Evolutionary conservation across 2,797 vertebrate species (phyloP), one percentile per base, ranked within the genome.

Genomic region (Cryptoprocta ferox): DNA sequence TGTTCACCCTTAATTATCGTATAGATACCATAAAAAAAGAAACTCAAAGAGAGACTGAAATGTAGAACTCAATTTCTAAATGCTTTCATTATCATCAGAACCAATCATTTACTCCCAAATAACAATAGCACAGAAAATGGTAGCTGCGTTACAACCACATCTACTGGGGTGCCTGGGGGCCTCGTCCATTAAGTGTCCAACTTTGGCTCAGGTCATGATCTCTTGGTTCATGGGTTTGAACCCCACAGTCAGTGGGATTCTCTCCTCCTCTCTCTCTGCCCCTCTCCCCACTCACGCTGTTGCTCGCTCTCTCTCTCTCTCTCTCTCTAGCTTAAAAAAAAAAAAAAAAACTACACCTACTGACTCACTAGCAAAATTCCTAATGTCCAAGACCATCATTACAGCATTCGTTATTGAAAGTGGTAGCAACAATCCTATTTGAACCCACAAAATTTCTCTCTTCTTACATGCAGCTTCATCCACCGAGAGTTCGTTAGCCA

Each of bases 401-500:
- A 71, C 0, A 81, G 82, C 5, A 2, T 21, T 37, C 68, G 26
- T 75, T 70, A 80, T 2, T 39, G 11, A 66, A 80, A 85, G 32
- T 3, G 35, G 24, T 10, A 26, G 24, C 73, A 63, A n/a, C 32
- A 37, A 63, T 30, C 37, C 73, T 35, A 61, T 3, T 0, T 28
- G 73, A 95, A 76, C 32, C 68, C 61, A 83, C 32, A 14, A 73
- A 94, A 16, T 11, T 6, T 32, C 3, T 50, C 93, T 95, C 83
- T 90, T 10, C 99, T 99, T 98, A 99, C 99, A 91, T 97, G 99
- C 99, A 6, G 99, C 99, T 98, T 99, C 99, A 66, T 99, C 99
- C 98, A 99, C 99, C 0, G 99, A 99, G 21, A 99, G 99, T 87
- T 99, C 99, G 45, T 99, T 99, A 83, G 99, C 99, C 98, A 99